Conservation (phyloP, 64 coral and sea anemone species). For the Pocillopora verrucosa region DNA sequence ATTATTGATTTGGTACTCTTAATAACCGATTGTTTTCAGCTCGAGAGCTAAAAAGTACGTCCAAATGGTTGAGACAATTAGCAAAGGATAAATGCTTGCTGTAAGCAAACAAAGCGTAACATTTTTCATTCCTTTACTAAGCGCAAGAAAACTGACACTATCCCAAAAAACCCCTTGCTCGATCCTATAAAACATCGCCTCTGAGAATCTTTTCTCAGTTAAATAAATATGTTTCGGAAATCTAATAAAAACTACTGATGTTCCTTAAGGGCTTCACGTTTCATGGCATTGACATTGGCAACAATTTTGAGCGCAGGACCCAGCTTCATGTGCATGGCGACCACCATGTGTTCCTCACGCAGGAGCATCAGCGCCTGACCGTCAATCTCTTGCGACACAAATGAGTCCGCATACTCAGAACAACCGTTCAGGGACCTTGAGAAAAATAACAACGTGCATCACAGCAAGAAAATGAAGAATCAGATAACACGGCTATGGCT, state of each 20-base stretch:
- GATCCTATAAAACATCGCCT: background rate
- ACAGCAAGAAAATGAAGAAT: background rate
- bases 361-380: slow-evolving; percentile 95
- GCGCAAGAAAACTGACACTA: background rate
- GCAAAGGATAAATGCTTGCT: background rate
- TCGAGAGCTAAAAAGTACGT: too few relatives aligned
- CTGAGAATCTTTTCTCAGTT: background rate
- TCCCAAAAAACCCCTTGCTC: background rate
- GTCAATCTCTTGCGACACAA: slow-evolving; percentile 94
- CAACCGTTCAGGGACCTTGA: slow-evolving; percentile 80
- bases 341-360: slow-evolving; percentile 95
- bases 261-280: slow-evolving; percentile 64
- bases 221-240: background rate
- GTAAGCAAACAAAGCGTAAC: background rate
- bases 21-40: too few relatives aligned
- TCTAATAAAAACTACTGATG: slow-evolving; percentile 20
- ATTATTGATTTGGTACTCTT: background rate
- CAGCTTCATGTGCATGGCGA: slow-evolving; percentile 95
- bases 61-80: too few relatives aligned
- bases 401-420: slow-evolving; percentile 88
- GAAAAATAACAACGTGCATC: background rate
- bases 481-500: background rate
- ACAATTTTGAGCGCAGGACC: slow-evolving; percentile 97
- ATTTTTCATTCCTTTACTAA: background rate
- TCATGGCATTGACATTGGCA: slow-evolving; percentile 87